phyloP scores from a whole-genome alignment of 2,888 invertebrate genomes.

The Pyrocoelia pectoralis region DNA sequence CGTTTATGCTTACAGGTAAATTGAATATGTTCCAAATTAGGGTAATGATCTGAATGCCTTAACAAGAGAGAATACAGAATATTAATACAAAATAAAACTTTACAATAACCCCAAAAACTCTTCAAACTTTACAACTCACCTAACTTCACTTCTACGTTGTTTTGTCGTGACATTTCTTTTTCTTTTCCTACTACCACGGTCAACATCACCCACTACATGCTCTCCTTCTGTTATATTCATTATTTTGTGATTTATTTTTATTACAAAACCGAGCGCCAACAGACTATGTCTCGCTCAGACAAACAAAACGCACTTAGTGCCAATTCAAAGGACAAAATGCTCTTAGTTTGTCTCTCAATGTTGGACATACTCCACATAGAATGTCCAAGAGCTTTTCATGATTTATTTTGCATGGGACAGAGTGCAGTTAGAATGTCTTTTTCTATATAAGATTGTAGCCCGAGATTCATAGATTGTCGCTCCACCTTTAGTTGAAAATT shows the following conservation, averaged over 20 bases:
- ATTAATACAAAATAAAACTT: background rate
- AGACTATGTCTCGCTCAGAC: background rate
- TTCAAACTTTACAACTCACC: background rate
- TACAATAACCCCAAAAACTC: background rate
- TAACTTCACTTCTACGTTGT: background rate
- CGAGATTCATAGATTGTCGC: background rate
- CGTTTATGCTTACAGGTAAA: background rate
- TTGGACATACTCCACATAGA: too few relatives aligned
- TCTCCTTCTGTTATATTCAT: too few relatives aligned
- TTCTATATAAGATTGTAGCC: too few relatives aligned
- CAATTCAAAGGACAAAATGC: background rate
- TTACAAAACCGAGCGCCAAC: background rate
- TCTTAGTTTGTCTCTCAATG: too few relatives aligned
- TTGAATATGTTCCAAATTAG: too few relatives aligned
- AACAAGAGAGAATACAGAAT: background rate
- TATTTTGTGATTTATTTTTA: too few relatives aligned
- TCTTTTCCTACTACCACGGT: background rate
- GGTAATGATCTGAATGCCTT: background rate
- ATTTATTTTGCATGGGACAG: background rate
- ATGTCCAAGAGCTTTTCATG: too few relatives aligned
- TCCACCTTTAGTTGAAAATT: too few relatives aligned
- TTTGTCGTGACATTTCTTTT: slow-evolving; percentile 4
- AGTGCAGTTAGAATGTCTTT: background rate
- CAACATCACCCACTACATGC: background rate
- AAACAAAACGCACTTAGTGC: background rate